Conservation (phyloP, 2,888 invertebrate species). For the Diarsia dahlii region DNA sequence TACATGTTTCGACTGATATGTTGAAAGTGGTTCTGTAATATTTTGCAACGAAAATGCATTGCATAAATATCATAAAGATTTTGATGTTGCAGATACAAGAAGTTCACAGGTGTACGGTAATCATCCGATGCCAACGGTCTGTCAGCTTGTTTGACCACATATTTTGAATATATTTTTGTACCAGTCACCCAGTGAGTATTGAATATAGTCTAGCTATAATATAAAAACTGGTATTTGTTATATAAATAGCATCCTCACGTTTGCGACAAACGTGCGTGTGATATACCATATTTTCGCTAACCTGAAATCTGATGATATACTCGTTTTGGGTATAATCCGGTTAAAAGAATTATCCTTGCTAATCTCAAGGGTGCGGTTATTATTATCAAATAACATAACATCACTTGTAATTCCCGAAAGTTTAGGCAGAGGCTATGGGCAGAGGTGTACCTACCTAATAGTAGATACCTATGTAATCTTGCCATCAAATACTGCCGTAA, state of each 20-base stretch:
- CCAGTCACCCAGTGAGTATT: slow-evolving; percentile 1
- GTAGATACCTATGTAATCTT: too few species aligned
- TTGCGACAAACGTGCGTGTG: slow-evolving; percentile 7
- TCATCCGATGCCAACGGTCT: slow-evolving; percentile 14
- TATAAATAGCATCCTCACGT: slow-evolving; percentile 38
- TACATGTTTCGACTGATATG: slow-evolving; percentile 42
- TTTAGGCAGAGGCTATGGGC: too few species aligned
- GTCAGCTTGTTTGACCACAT: slow-evolving; percentile 25
- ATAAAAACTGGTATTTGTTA: slow-evolving; percentile 31
- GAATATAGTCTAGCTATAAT: not conserved
- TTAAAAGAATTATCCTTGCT: too few species aligned
- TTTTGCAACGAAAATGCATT: slow-evolving; percentile 59
- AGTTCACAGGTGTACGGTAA: slow-evolving; percentile 38
- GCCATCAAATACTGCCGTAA: too few species aligned
- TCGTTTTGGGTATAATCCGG: not conserved
- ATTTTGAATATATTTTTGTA: slow-evolving; percentile 26
- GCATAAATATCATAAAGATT: slow-evolving; percentile 54
- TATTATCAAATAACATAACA: too few species aligned
- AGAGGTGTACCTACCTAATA: too few species aligned
- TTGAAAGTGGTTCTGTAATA: slow-evolving; percentile 51
- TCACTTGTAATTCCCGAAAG: too few species aligned
- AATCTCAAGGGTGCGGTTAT: too few species aligned
- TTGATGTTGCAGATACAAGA: slow-evolving; percentile 50
- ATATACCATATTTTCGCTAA: not conserved
- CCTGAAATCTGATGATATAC: not conserved